A percentile compares a stretch with the other conserved stretches of the same genome.
Conservation (phyloP, 1,140 invertebrate species). For the Drosophila lacertosa region DNA sequence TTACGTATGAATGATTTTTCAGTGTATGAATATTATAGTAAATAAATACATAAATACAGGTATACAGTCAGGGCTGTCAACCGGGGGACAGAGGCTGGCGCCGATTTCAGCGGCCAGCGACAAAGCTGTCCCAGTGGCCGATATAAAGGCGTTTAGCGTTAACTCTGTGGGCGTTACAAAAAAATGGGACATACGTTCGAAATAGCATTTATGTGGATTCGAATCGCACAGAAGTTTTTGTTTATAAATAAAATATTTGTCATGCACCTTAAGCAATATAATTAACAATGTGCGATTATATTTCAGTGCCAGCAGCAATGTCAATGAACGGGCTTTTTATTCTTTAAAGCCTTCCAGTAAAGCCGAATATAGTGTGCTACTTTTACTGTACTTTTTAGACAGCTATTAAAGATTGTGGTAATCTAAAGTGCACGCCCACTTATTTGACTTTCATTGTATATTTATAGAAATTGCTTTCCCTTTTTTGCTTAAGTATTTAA, state of each 20-base stretch:
- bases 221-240: conserved; percentile 16
- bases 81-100: conserved; percentile 1
- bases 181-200: conserved; percentile 35
- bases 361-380: neutral
- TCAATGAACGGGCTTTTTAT: conserved; percentile 21
- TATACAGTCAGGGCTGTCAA: conserved; percentile 20
- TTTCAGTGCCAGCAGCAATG: conserved; percentile 3
- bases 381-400: neutral
- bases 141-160: conserved; percentile 53
- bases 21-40: conserved; percentile 12
- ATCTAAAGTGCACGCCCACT: neutral
- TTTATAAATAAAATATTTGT: conserved; percentile 75
- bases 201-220: conserved; percentile 36
- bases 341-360: neutral
- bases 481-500: neutral
- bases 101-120: neutral
- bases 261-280: conserved; percentile 43
- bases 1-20: too few relatives aligned
- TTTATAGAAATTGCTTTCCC: neutral
- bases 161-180: conserved; percentile 50
- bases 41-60: conserved; percentile 34
- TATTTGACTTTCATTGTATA: neutral
- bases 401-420: neutral
- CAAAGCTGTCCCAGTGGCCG: conserved; percentile 58
- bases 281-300: conserved; percentile 49